A percentile compares a stretch with the other conserved stretches of the same genome.
Conservation (phyloP, 2,888 invertebrate genomes). For the Drosophila nigricruria region DNA sequence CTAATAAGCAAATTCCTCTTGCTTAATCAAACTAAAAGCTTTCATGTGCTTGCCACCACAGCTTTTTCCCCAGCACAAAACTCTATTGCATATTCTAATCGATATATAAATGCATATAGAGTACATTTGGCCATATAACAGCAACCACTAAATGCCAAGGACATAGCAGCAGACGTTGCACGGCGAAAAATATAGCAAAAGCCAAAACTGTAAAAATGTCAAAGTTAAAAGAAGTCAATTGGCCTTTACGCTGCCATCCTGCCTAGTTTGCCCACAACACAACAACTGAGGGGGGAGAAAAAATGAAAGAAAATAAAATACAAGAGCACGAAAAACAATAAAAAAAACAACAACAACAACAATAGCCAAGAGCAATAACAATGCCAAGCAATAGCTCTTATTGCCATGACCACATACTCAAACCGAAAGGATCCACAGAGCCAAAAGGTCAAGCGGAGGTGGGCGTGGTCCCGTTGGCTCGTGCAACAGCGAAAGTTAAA, state of each 20-base stretch:
- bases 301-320: not conserved
- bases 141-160: constrained; percentile 60
- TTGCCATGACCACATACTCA: constrained; percentile 43
- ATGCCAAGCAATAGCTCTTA: constrained; percentile 52
- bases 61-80: not conserved
- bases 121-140: constrained; percentile 6
- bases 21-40: not conserved
- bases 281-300: not conserved
- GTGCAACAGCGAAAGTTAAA: constrained; percentile 19
- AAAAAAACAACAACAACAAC: constrained; percentile 6
- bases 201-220: constrained; percentile 59
- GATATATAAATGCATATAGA: constrained; percentile 4
- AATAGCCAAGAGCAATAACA: constrained; percentile 20
- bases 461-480: not conserved
- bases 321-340: constrained; percentile 33
- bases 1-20: not conserved
- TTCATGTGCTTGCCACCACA: not conserved
- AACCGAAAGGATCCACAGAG: constrained; percentile 4
- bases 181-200: constrained; percentile 31
- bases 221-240: constrained; percentile 58
- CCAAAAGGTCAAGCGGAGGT: constrained; percentile 10
- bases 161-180: constrained; percentile 21
- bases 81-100: constrained; percentile 1
- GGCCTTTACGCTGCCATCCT: constrained; percentile 13
- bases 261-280: not conserved